These are phyloP conservation scores for Lycaon pictus DNA, from an alignment of 2,113 vertebrate species.

Conservation along the genomic window DNA sequence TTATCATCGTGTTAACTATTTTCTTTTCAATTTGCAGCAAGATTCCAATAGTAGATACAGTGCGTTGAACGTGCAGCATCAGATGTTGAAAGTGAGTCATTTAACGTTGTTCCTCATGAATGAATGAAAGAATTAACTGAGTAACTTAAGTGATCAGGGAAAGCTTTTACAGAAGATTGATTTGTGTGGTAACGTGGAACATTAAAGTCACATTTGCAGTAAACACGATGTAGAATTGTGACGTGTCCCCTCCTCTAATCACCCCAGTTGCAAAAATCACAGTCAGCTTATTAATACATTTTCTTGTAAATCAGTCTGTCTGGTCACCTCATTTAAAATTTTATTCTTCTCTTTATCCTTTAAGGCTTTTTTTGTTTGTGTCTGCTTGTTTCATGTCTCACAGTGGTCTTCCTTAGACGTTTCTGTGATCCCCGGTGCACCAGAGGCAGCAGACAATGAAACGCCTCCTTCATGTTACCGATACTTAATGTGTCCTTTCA, in stretches of 20 bases:
- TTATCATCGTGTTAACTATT: slow-evolving; percentile 30
- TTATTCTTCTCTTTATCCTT: background rate
- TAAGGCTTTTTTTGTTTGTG: background rate
- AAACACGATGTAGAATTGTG: background rate
- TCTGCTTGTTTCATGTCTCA: background rate
- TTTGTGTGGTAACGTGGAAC: background rate
- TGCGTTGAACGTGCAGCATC: slow-evolving; percentile 95
- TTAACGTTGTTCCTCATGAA: background rate
- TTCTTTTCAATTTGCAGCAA: slow-evolving; percentile 90
- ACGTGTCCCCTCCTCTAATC: background rate
- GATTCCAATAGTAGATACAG: slow-evolving; percentile 93
- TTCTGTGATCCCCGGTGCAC: background rate
- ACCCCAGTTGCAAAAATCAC: background rate
- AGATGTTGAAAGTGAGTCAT: slow-evolving; percentile 96
- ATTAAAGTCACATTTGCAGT: background rate
- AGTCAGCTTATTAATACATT: background rate
- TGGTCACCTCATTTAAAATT: background rate
- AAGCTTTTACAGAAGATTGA: slow-evolving; percentile 9
- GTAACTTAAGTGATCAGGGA: background rate
- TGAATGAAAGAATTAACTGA: background rate
- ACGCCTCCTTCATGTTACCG: background rate
- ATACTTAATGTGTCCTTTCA: slow-evolving; percentile 38
- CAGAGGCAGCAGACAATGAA: background rate
- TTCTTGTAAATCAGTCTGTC: background rate
- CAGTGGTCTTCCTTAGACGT: background rate